Percentiles rank a stretch among this genome's conserved stretches.
phyloP scores from a whole-genome alignment of 2,888 invertebrate species.

The Metacarcinus magister region DNA sequence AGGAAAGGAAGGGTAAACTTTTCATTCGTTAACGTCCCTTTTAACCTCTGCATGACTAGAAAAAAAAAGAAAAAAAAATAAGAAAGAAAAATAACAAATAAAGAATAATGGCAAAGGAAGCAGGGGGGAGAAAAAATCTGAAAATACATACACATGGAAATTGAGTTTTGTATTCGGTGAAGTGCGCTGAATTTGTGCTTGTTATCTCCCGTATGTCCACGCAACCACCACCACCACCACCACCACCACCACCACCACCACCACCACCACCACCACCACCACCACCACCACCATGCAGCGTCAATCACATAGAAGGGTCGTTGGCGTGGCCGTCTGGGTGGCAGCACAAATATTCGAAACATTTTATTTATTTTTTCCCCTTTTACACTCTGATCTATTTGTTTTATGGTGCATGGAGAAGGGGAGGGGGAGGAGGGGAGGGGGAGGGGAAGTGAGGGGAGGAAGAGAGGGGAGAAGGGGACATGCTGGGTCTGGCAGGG shows the following conservation, averaged over 20 bases:
- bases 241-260: background rate
- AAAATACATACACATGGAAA: background rate
- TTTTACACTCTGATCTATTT: conserved; percentile 33
- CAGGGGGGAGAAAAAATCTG: background rate
- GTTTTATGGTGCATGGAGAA: background rate
- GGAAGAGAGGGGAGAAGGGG: background rate
- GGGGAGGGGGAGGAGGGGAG: too few species aligned
- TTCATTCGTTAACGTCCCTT: too few species aligned
- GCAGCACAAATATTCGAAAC: background rate
- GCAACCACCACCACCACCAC: background rate
- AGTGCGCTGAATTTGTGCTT: conserved; percentile 15
- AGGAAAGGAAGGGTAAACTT: background rate
- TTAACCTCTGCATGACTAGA: too few species aligned
- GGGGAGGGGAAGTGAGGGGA: background rate
- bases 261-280: background rate
- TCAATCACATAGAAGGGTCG: background rate
- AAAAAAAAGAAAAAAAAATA: too few species aligned
- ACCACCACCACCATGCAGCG: background rate
- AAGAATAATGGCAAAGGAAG: too few species aligned
- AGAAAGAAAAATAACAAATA: background rate
- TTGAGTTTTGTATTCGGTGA: conserved; percentile 8
- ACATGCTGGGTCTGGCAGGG: background rate
- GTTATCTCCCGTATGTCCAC: background rate
- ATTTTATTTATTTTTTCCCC: background rate
- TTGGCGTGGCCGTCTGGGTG: background rate